Conservation (phyloP, 2,113 vertebrate genomes). For the Columba livia region DNA sequence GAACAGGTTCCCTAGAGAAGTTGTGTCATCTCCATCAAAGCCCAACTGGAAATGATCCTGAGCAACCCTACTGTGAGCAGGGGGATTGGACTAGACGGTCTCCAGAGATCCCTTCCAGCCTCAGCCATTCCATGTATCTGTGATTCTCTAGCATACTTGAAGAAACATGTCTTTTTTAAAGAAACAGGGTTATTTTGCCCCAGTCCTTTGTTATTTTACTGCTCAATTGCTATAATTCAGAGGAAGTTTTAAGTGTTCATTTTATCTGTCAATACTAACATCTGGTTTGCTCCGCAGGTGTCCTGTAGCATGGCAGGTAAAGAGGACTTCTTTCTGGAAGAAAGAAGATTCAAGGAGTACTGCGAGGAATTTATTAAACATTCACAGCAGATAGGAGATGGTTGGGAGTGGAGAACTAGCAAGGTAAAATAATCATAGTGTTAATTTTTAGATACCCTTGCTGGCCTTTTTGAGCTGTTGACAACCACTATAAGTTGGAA, state of each 20-base stretch:
- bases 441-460: background rate
- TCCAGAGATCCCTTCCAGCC: background rate
- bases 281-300: conserved; percentile 59
- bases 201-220: background rate
- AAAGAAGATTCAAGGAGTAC: conserved; percentile 76
- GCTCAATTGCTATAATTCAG: background rate
- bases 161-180: background rate
- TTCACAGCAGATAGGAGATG: conserved; percentile 82
- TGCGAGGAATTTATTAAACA: conserved; percentile 83
- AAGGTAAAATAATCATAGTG: conserved; percentile 74
- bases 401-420: conserved; percentile 86
- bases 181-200: background rate
- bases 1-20: background rate
- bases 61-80: background rate
- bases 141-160: background rate
- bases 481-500: background rate
- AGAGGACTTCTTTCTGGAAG: conserved; percentile 75
- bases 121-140: background rate
- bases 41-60: background rate
- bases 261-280: conserved; percentile 24
- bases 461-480: background rate
- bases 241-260: background rate
- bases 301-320: conserved; percentile 47
- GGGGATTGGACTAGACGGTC: background rate
- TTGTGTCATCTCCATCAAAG: background rate